Evolutionary conservation across 2,113 vertebrate genomes (phyloP), one percentile per base, ranked within the genome.

Genomic region (Anhinga rufa): DNA sequence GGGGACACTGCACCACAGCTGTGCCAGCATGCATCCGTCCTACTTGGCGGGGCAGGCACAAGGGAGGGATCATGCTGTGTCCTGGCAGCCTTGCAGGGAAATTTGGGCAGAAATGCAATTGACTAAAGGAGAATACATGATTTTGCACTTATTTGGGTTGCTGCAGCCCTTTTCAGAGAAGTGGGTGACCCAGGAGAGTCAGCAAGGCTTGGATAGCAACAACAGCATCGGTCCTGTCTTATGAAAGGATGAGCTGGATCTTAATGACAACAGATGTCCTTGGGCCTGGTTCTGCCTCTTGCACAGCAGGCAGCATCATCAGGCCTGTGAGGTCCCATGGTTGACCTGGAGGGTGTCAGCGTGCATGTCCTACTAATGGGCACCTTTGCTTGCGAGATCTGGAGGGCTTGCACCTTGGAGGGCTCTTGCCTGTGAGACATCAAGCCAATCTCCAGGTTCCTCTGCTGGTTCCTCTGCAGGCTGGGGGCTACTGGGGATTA

Each of bases 401-500:
- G 0, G 44, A 60, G 46, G 44, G 15, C 34, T 75, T 1, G 1
- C 20, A 4, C 24, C 51, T 46, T 31, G 46, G 32, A 82, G 51
- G 29, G 17, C 69, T 94, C 51, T 65, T 78, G 60, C 46, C 52
- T 93, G 72, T 1, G 32, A 69, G 49, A 51, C 28, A 32, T 40
- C 26, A 42, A n/a, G 60, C 80, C 57, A 69, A 77, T 55, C 69
- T 95, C 44, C 29, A 44, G 44, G 54, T 92, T 92, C 61, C 42
- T 75, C 34, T 90, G 44, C 80, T 72, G 55, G 60, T 74, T 93
- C 36, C 65, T 80, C 76, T 91, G 62, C n/a, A 72, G 79, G 83
- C 78, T 92, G 42, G 75, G 83, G 60, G 54, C 81, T 92, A 48
- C 48, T 78, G 77, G 42, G 81, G 90, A 77, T 95, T 92, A 38